Base-by-base conservation (phyloP, 2,888 invertebrate genomes). In the Pristionchus entomophagus region DNA sequence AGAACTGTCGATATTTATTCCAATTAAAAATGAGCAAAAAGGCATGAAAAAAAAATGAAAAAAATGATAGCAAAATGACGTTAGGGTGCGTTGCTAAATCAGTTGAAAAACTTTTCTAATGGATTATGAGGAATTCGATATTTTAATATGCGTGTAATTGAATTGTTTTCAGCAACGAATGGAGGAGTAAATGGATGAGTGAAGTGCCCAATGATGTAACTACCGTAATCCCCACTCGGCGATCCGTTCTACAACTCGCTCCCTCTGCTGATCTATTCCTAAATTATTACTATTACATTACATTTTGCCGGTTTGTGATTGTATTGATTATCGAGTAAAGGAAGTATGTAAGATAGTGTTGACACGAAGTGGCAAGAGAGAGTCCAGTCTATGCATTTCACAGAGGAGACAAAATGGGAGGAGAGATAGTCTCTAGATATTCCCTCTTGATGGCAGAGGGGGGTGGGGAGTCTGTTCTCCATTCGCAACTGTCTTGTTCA, bases 261-360 rank as follows among this genome's bases (percentile, higher is more conserved):
- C 26, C 73, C 4, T 14, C 22, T 26, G 19, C 56, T 8, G 22
- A 56, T 26, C 17, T 45, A 26, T 73, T 73, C 73, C 22, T 73
- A 73, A 73, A 73, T 73, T 73, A 73, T 73, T 73, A 41, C 73
- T n/a, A n/a, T n/a, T n/a, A n/a, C n/a, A n/a, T n/a, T n/a, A n/a
- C n/a, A n/a, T 26, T 45, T 69, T 69, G 69, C 73, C 45, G 45
- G 45, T 41, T 73, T 73, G 19, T 73, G 41, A 73, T 73, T 73
- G 73, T 73, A 73, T 73, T 73, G 38, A 45, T 65, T 73, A 45
- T 73, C 41, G 73, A 73, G 73, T 73, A 73, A 73, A 73, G 73
- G 73, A 73, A 73, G 73, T 41, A 19, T 41, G n/a, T 73, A 26
- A 10, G 41, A n/a, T 8, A 41, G 73, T 73, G 41, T 73, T 73